Evolutionary conservation across 2,888 invertebrate genomes (phyloP), one percentile per base, ranked within the genome.

Genomic region (Clitarchus hookeri): DNA sequence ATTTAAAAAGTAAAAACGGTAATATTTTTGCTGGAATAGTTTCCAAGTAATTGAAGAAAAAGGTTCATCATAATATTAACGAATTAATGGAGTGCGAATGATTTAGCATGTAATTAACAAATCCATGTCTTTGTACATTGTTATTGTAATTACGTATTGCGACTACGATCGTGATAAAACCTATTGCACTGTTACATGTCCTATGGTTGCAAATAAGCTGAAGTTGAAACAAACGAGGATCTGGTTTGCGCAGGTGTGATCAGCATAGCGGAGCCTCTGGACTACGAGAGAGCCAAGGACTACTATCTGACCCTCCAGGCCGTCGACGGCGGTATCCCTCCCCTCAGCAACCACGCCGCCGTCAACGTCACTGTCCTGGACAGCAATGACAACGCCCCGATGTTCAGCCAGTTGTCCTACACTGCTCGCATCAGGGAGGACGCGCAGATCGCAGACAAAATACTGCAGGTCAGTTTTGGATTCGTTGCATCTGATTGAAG

Each of bases 271-370:
- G 96, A 96, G 86, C 94, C 95, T 88, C 92, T 98, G 85, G 98
- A 99, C 92, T 98, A 95, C 91, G 98, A 98, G 92, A 94, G 96
- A 88, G 95, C 97, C 0, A 94, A 94, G 88, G 96, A 96, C 90
- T 98, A 98, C 91, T 95, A 96, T 89, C 93, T 98, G 85, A 97
- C 97, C 0, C 95, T 98, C 88, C 96, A 98, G 91, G 98, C 98
- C 4, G 94, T 96, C 36, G 98, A 98, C 91, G 96, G 97, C 0
- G 98, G 98, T 12, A 93, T 94, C 25, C 98, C 98, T 4, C 97
- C 98, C 23, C 93, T 98, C 80, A 97, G 96, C 91, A 97, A 97
- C 91, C 95, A 97, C 88, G 97, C 98, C 8, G 95, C 96, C 26
- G 94, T 98, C 86, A 98, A 98, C 91, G 95, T 98, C 88, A 95